Percentiles rank a stretch among this genome's conserved stretches.
phyloP scores from a whole-genome alignment of 23 tunicate genomes.

The Oikopleura dioica region DNA sequence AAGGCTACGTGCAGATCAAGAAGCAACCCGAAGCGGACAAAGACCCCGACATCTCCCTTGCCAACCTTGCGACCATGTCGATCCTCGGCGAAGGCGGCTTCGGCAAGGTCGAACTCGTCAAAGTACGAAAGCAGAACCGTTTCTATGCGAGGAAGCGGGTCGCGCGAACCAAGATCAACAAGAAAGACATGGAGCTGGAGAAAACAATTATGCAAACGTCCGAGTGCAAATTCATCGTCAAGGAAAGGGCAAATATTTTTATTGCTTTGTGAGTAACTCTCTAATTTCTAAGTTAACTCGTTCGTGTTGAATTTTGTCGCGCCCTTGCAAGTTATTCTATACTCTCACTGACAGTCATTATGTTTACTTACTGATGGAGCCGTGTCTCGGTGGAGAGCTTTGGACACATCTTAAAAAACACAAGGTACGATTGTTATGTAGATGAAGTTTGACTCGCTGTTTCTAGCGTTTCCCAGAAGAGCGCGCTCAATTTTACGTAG shows the following conservation, averaged over 20 bases:
- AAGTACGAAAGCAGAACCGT: neutral
- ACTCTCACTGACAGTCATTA: neutral
- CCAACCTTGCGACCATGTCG: neutral
- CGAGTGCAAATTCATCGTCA: neutral
- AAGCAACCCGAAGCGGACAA: neutral
- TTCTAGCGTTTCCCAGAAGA: neutral
- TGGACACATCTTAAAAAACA: constrained; percentile 1
- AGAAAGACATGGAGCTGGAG: neutral
- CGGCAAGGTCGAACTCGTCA: constrained; percentile 7
- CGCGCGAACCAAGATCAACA: neutral
- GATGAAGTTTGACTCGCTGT: too few relatives aligned
- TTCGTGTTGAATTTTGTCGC: too few relatives aligned
- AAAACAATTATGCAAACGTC: neutral
- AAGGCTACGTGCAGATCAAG: neutral
- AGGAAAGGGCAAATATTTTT: too few relatives aligned
- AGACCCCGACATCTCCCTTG: neutral
- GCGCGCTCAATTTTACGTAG: constrained; percentile 8
- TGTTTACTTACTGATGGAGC: neutral
- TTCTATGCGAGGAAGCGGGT: neutral
- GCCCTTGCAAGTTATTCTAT: too few relatives aligned
- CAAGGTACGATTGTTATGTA: too few relatives aligned
- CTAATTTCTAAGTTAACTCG: too few relatives aligned
- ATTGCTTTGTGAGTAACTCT: too few relatives aligned
- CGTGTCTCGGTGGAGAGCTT: constrained; percentile 2
- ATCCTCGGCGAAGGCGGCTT: constrained; percentile 9